Conservation (phyloP, 1,140 invertebrate genomes). For the Tetraneura akinire region DNA sequence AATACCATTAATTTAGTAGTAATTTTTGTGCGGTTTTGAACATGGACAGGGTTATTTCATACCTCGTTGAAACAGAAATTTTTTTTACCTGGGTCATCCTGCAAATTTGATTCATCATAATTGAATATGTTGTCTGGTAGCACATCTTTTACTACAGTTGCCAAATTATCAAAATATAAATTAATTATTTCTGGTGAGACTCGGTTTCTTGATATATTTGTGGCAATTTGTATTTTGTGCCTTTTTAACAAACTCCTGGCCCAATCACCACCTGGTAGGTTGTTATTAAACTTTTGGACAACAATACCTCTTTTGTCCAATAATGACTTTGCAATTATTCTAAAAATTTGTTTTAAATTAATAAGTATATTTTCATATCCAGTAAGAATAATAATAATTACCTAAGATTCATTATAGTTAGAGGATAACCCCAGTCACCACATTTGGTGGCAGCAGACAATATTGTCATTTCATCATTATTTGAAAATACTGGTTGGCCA, state of each 20-base stretch:
- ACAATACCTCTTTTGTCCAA: too few relatives aligned
- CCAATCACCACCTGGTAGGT: not conserved
- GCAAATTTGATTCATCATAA: not conserved
- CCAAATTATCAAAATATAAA: not conserved
- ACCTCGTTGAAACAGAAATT: not conserved
- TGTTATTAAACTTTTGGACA: too few relatives aligned
- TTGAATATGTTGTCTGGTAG: not conserved
- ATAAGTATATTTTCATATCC: too few relatives aligned
- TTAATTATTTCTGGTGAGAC: not conserved
- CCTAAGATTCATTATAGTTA: too few relatives aligned
- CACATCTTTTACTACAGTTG: not conserved
- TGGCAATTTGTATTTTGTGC: not conserved
- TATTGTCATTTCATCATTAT: too few relatives aligned
- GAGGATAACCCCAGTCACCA: too few relatives aligned
- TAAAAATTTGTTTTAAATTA: too few relatives aligned
- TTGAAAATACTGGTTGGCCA: too few relatives aligned
- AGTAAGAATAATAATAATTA: too few relatives aligned
- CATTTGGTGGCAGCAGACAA: too few relatives aligned
- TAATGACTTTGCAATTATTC: too few relatives aligned
- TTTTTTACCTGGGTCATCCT: not conserved
- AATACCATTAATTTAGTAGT: not conserved
- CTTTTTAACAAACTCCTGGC: not conserved
- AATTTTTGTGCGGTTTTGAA: not conserved
- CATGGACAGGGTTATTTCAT: not conserved
- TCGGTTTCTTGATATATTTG: constrained; percentile 1